phyloP scores from a whole-genome alignment of 1,140 invertebrate genomes.

The Belonocnema kinseyi region DNA sequence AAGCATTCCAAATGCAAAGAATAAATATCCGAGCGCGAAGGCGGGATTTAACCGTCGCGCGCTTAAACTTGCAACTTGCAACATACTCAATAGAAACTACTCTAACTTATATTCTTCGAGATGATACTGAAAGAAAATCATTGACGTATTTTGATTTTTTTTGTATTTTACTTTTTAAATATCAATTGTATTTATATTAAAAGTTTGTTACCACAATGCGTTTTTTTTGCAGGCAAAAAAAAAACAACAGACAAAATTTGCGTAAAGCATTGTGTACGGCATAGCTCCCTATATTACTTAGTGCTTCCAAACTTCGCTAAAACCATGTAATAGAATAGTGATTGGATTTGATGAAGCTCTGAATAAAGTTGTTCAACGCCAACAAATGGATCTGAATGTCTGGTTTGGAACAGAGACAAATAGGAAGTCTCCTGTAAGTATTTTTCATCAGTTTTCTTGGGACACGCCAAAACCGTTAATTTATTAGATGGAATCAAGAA shows the following conservation, averaged over 20 bases:
- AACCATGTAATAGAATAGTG: conserved; percentile 33
- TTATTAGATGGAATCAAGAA: conserved; percentile 32
- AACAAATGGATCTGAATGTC: conserved; percentile 47
- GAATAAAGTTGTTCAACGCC: conserved; percentile 39
- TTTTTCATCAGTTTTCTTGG: conserved; percentile 38
- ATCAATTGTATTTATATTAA: background rate
- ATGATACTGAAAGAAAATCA: too few relatives aligned
- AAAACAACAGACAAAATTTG: conserved; percentile 44
- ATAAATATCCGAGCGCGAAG: too few relatives aligned
- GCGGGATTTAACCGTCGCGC: too few relatives aligned
- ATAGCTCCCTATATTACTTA: conserved; percentile 44
- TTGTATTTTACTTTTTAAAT: too few relatives aligned
- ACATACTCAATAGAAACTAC: too few relatives aligned
- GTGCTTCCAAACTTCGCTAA: conserved; percentile 37
- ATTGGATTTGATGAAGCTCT: conserved; percentile 46
- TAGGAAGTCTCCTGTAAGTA: conserved; percentile 39
- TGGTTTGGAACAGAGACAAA: conserved; percentile 39
- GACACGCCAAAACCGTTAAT: conserved; percentile 32
- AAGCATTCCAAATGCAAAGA: too few relatives aligned
- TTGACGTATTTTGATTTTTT: too few relatives aligned
- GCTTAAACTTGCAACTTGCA: too few relatives aligned
- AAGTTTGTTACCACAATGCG: background rate
- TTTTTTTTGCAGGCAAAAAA: conserved; percentile 13
- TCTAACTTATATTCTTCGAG: too few relatives aligned
- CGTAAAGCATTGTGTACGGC: conserved; percentile 47